phyloP scores from a whole-genome alignment of 2,888 invertebrate genomes.

The Drosophila paramelanica region DNA sequence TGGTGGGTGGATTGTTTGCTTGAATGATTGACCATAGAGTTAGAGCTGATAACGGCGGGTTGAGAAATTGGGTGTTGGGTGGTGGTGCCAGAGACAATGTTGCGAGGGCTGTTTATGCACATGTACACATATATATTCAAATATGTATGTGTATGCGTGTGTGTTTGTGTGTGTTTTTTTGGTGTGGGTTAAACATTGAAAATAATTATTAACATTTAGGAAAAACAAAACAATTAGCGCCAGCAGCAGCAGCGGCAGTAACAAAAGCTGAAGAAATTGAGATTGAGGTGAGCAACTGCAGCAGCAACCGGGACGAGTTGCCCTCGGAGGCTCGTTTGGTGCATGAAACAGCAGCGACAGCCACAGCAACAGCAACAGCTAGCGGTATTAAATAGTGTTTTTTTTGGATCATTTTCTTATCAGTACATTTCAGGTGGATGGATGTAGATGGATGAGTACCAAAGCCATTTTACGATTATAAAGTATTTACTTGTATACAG shows the following conservation, averaged over 20 bases:
- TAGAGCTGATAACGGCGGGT: conserved; percentile 43
- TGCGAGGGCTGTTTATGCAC: conserved; percentile 42
- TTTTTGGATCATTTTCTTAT: conserved; percentile 25
- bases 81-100: conserved; percentile 9
- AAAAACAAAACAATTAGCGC: conserved; percentile 19
- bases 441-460: conserved; percentile 60
- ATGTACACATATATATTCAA: conserved; percentile 13
- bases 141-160: conserved; percentile 1
- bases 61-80: conserved; percentile 29
- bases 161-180: conserved; percentile 27
- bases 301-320: conserved; percentile 33
- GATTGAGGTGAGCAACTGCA: conserved; percentile 35
- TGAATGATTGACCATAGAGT: conserved; percentile 34
- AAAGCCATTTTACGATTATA: conserved; percentile 69
- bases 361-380: conserved; percentile 33
- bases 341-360: conserved; percentile 21
- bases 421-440: conserved; percentile 19
- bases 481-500: conserved; percentile 35
- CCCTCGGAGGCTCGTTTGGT: conserved; percentile 34
- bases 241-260: conserved; percentile 32
- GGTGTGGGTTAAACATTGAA: conserved; percentile 67
- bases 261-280: conserved; percentile 19
- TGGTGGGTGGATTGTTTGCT: not conserved
- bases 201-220: conserved; percentile 62
- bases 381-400: conserved; percentile 34